phyloP scores from a whole-genome alignment of 1,140 invertebrate genomes.

The Drosophila navojoa region DNA sequence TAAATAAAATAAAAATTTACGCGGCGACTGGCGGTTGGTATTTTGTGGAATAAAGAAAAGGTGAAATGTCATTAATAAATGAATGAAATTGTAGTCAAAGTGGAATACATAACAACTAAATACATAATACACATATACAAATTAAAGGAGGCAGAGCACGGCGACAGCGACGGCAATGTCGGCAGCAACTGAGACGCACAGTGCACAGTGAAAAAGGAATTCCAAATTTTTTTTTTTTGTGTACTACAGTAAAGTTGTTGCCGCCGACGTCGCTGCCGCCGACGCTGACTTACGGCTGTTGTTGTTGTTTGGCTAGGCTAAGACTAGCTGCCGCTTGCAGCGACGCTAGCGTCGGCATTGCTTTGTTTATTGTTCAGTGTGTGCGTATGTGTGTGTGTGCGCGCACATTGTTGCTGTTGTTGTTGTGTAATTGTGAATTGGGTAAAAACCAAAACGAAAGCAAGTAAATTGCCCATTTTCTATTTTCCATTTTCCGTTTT shows the following conservation, averaged over 20 bases:
- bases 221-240: slow-evolving; percentile 60
- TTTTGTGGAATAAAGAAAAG: slow-evolving; percentile 36
- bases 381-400: slow-evolving; percentile 16
- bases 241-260: slow-evolving; percentile 54
- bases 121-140: slow-evolving; percentile 40
- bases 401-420: slow-evolving; percentile 15
- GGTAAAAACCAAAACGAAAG: slow-evolving; percentile 48
- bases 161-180: slow-evolving; percentile 24
- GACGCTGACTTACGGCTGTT: slow-evolving; percentile 31
- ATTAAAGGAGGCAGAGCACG: slow-evolving; percentile 32
- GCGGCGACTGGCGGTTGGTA: slow-evolving; percentile 38
- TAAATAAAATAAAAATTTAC: slow-evolving; percentile 27
- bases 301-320: slow-evolving; percentile 34
- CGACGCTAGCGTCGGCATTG: slow-evolving; percentile 35
- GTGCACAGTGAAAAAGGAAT: slow-evolving; percentile 59
- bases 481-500: slow-evolving; percentile 41
- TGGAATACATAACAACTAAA: slow-evolving; percentile 53
- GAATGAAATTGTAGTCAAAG: slow-evolving; percentile 56
- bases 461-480: slow-evolving; percentile 57
- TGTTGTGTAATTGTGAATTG: slow-evolving; percentile 46
- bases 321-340: slow-evolving; percentile 44
- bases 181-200: slow-evolving; percentile 49
- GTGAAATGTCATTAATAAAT: slow-evolving; percentile 74
- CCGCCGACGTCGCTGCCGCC: slow-evolving; percentile 27
- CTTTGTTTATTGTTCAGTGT: slow-evolving; percentile 38